Percentiles rank a stretch among this genome's conserved stretches.
Evolutionary conservation across 2,113 vertebrate genomes (phyloP).

Genomic region (Ophiodon elongatus): DNA sequence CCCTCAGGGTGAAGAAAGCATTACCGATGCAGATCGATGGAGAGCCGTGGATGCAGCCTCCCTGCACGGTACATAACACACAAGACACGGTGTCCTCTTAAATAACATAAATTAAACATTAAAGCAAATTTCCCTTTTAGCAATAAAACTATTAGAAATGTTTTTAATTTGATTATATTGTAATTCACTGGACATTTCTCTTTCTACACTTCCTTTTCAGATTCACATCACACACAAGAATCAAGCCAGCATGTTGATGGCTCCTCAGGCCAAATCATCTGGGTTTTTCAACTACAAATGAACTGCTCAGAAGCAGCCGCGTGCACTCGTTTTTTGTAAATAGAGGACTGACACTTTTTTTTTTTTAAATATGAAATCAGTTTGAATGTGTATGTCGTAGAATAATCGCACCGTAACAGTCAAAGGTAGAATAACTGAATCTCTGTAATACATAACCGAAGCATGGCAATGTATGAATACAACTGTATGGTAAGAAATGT

Average conservation of each 20-base stretch:
- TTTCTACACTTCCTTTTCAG: constrained; percentile 74
- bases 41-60: constrained; percentile 96
- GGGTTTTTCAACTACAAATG: constrained; percentile 90
- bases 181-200: constrained; percentile 3
- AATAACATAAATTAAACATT: background rate
- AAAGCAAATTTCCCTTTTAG: background rate
- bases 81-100: background rate
- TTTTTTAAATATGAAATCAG: background rate
- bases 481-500: constrained; percentile 38
- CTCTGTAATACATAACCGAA: constrained; percentile 51
- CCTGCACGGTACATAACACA: constrained; percentile 88
- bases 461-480: constrained; percentile 60
- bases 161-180: background rate
- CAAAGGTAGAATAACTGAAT: constrained; percentile 20
- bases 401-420: background rate
- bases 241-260: constrained; percentile 92
- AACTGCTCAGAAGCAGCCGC: background rate
- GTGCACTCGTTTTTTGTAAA: constrained; percentile 46
- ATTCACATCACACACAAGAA: constrained; percentile 95
- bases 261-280: constrained; percentile 85
- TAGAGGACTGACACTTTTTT: constrained; percentile 56
- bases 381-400: constrained; percentile 6
- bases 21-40: constrained; percentile 97
- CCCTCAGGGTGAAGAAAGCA: constrained; percentile 89
- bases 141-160: background rate